phyloP scores from a whole-genome alignment of 2,888 invertebrate species.

The Antheraea yamamai region DNA sequence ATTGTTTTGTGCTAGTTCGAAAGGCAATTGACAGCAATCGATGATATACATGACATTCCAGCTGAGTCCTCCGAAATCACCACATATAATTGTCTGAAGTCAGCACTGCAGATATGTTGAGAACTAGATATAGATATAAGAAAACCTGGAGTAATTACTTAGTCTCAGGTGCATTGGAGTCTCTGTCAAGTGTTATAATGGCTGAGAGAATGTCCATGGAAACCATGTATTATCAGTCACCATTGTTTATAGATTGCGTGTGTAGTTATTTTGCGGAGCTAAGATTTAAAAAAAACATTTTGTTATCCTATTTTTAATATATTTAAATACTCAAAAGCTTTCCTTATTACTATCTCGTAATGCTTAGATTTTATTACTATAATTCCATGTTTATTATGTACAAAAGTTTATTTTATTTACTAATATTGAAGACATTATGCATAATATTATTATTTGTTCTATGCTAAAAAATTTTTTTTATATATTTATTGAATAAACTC shows the following conservation, averaged over 20 bases:
- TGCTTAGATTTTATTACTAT: background rate
- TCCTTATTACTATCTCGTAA: background rate
- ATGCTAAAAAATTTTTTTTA: background rate
- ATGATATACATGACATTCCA: background rate
- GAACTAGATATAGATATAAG: background rate
- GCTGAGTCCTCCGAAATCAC: background rate
- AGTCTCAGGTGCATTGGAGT: background rate
- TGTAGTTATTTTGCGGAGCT: background rate
- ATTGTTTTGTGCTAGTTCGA: background rate
- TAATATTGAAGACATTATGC: background rate
- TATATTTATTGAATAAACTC: background rate
- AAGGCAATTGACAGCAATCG: background rate
- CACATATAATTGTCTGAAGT: background rate
- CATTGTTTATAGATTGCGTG: background rate
- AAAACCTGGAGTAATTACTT: background rate
- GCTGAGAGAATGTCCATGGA: background rate
- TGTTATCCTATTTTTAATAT: slow-evolving; percentile 30
- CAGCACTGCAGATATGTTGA: background rate
- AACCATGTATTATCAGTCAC: background rate
- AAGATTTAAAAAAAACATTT: background rate
- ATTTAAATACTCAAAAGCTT: slow-evolving; percentile 48
- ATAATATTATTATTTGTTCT: background rate
- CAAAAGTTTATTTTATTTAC: background rate
- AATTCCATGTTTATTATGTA: background rate
- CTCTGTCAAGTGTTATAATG: background rate